Conservation (phyloP, 2,797 vertebrate species). For the Thamnophis elegans region DNA sequence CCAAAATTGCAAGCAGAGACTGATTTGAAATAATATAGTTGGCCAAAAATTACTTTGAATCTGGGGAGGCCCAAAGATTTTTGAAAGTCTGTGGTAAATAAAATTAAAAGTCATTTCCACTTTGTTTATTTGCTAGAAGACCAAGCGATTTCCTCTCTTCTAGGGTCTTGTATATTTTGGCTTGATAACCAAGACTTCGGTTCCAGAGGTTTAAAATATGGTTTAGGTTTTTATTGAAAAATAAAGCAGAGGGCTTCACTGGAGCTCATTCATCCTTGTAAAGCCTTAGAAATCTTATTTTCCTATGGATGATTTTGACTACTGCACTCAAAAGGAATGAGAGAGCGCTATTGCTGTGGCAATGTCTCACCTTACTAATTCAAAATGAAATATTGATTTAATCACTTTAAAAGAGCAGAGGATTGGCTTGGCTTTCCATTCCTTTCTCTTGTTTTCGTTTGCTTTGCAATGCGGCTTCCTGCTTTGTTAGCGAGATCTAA, state of each 20-base stretch:
- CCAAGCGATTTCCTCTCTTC: rapidly evolving
- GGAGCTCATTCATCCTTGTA: not conserved
- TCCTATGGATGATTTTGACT: not conserved
- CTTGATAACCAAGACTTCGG: not conserved
- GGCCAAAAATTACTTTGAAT: conserved; percentile 6
- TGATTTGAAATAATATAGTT: conserved; percentile 7
- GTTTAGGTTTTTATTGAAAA: conserved; percentile 8
- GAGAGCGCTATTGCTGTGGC: not conserved
- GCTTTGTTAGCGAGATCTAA: not conserved
- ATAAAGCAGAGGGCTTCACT: not conserved
- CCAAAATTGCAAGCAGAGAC: not conserved
- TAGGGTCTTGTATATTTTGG: not conserved
- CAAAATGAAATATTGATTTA: not conserved
- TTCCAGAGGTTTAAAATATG: conserved; percentile 11
- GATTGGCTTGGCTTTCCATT: not conserved
- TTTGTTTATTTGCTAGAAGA: conserved; percentile 29
- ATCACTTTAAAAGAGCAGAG: not conserved
- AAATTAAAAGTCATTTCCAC: conserved; percentile 2
- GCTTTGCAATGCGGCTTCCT: not conserved
- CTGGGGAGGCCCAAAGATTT: conserved; percentile 15
- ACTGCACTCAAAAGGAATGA: not conserved
- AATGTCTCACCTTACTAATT: not conserved
- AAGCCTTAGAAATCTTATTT: not conserved
- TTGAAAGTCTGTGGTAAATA: not conserved
- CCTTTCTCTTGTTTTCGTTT: conserved; percentile 7